These are phyloP conservation scores for Operophtera brumata DNA, from an alignment of 2,888 invertebrate species.

Conservation along the genomic window DNA sequence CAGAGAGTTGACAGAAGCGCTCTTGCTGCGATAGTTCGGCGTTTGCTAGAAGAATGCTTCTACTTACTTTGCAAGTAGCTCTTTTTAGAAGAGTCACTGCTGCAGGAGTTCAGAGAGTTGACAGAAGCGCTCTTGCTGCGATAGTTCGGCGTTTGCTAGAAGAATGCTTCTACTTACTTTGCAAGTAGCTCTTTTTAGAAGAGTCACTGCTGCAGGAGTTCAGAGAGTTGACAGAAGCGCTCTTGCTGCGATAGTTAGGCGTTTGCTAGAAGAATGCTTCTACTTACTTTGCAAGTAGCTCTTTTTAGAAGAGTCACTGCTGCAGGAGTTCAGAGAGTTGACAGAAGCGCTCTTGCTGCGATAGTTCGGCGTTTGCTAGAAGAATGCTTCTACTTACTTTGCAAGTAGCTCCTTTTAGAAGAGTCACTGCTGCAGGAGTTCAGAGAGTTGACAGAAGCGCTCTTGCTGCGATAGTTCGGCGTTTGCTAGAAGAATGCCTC, in stretches of 20 bases:
- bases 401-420: constrained; percentile 36
- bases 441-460: constrained; percentile 59
- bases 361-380: constrained; percentile 55
- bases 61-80: constrained; percentile 32
- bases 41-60: constrained; percentile 41
- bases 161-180: constrained; percentile 34
- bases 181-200: constrained; percentile 36
- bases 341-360: constrained; percentile 61
- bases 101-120: constrained; percentile 59
- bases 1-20: constrained; percentile 59
- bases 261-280: constrained; percentile 46
- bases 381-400: constrained; percentile 38
- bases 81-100: constrained; percentile 49
- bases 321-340: constrained; percentile 59
- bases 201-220: constrained; percentile 59
- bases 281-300: constrained; percentile 32
- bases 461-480: constrained; percentile 63
- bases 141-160: constrained; percentile 55
- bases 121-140: constrained; percentile 61
- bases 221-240: constrained; percentile 59
- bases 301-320: constrained; percentile 49
- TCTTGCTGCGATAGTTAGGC: constrained; percentile 63
- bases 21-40: constrained; percentile 63
- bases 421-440: constrained; percentile 59
- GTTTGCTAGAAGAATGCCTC: constrained; percentile 46